A percentile compares a stretch with the other conserved stretches of the same genome.
phyloP scores from a whole-genome alignment of 2,113 vertebrate species.

The Verasper variegatus region DNA sequence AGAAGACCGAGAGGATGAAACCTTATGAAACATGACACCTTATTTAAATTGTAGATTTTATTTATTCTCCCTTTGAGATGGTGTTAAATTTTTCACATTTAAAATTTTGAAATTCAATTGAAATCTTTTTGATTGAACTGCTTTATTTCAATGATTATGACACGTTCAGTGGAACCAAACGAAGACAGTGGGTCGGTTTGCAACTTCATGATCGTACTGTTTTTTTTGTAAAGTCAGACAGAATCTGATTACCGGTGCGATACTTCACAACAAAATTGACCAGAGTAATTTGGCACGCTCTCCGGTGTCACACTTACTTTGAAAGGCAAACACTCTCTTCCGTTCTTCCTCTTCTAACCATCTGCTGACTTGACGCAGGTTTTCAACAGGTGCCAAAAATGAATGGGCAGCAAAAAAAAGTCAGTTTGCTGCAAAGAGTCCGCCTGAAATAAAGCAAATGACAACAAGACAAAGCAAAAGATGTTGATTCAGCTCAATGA shows the following conservation, averaged over 20 bases:
- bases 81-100: no score
- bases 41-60: not conserved
- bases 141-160: no score
- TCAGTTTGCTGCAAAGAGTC: not conserved
- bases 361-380: not conserved
- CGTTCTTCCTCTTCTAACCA: no score
- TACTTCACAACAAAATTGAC: not conserved
- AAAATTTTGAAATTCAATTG: no score
- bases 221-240: not conserved
- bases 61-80: no score
- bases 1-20: not conserved
- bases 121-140: no score
- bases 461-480: not conserved
- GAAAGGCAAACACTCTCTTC: not conserved
- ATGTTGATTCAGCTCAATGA: no score
- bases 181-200: no score
- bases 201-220: no score
- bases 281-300: no score
- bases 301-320: not conserved
- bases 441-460: not conserved
- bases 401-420: slow-evolving; percentile 18
- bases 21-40: not conserved
- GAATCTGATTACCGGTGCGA: not conserved
- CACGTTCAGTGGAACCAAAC: no score
- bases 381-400: slow-evolving; percentile 32